A percentile compares a stretch with the other conserved stretches of the same genome.
phyloP scores from a whole-genome alignment of 2,888 invertebrate species.

The Chesias legatella region DNA sequence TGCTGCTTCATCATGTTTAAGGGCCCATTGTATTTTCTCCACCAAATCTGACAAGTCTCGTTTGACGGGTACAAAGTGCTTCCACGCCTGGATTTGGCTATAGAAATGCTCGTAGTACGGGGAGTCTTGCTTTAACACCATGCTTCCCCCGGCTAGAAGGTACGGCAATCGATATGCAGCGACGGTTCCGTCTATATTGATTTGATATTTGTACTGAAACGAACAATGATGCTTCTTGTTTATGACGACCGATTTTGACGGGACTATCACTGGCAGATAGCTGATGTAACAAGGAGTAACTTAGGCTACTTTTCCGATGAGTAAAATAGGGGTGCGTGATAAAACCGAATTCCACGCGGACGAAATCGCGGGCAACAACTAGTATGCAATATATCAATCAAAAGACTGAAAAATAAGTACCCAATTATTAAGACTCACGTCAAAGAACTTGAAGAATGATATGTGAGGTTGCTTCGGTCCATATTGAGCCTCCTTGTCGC shows the following conservation, averaged over 20 bases:
- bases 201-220: conserved; percentile 95
- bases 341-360: no score
- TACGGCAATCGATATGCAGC: conserved; percentile 97
- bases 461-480: conserved; percentile 92
- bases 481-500: conserved; percentile 89
- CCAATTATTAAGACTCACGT: conserved; percentile 82
- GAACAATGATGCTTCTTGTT: conserved; percentile 20
- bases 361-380: no score
- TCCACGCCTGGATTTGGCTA: conserved; percentile 84
- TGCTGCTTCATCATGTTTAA: conserved; percentile 84
- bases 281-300: no score
- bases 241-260: no score
- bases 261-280: no score
- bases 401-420: no score
- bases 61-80: conserved; percentile 92
- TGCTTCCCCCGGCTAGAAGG: conserved; percentile 91
- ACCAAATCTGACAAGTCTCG: conserved; percentile 89
- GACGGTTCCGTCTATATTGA: conserved; percentile 97
- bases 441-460: conserved; percentile 96
- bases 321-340: no score
- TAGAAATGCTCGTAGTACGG: conserved; percentile 98
- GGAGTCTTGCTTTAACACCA: conserved; percentile 95
- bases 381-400: no score
- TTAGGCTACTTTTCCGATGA: no score
- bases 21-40: conserved; percentile 89